Conservation (phyloP, 2,797 vertebrate species). For the Microctenopoma steveboyesi region DNA sequence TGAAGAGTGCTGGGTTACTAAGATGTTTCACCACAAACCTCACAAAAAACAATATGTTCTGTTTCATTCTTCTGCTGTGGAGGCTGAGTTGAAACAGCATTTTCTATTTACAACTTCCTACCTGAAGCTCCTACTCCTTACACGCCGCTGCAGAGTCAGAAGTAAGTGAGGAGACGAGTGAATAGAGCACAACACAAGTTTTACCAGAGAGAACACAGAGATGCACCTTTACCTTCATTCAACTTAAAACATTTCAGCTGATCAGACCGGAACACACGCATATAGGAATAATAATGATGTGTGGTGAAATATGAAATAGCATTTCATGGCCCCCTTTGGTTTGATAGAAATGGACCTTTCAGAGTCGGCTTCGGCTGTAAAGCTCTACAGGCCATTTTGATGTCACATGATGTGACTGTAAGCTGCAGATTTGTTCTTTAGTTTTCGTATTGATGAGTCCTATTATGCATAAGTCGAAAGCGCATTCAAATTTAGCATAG, state of each 20-base stretch:
- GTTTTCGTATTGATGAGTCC: too few relatives aligned
- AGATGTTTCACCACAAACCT: neutral
- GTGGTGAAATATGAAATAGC: too few relatives aligned
- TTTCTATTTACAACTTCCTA: neutral
- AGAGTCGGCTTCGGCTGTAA: too few relatives aligned
- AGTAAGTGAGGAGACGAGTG: neutral
- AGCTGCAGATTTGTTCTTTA: neutral
- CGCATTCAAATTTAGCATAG: too few relatives aligned
- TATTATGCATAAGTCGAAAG: too few relatives aligned
- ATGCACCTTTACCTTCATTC: neutral
- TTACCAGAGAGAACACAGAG: too few relatives aligned
- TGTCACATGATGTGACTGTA: neutral
- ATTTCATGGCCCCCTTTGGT: too few relatives aligned
- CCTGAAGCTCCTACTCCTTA: neutral
- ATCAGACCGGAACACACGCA: neutral
- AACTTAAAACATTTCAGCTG: neutral
- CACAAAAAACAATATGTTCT: neutral
- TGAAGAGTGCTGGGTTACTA: neutral
- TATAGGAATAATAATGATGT: too few relatives aligned
- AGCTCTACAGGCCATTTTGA: too few relatives aligned
- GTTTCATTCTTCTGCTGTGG: neutral
- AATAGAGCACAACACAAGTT: neutral
- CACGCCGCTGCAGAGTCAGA: neutral
- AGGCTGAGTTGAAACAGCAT: neutral
- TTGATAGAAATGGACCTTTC: too few relatives aligned